Base-by-base conservation (phyloP, 2,113 vertebrate genomes). In the Climacteris rufus region DNA sequence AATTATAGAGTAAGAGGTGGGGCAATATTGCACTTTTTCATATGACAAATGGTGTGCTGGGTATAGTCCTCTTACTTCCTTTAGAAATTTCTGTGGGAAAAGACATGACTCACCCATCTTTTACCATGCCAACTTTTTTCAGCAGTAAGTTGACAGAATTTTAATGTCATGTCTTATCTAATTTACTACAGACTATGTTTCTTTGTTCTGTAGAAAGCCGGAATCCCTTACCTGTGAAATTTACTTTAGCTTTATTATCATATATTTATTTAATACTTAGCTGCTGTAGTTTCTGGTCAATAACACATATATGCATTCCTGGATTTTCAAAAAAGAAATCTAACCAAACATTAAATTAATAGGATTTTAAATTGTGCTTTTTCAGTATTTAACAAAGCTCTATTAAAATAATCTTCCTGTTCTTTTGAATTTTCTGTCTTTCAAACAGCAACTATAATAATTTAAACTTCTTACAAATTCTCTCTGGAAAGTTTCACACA, bases 51-150 rank as follows among this genome's bases (percentile, higher is more conserved):
- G 2, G 1, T 74, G 13, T 8, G 2, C 7, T 64, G 16, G 2
- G 1, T 75, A 35, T 10, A 63, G 21, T 17, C 3, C 3, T 10
- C 10, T 31, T 4, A 59, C 12, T 57, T 66, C 3, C 17, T 19
- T 52, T 56, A 60, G 22, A 47, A 37, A 39, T 44, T 61, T 84
- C 52, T 74, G 20, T 45, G 15, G 33, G 21, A 56, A 16, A 79
- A 54, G 7, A 24, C 0, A 0, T 40, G 27, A 28, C 13, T 52
- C 60, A 33, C 3, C 1, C 10, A 2, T 52, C 24, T 79, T 17
- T 63, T 28, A 35, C 10, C 52, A 7, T 35, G 37, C 3, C 22
- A 54, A 22, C 1, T 5, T 16, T 79, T 54, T 79, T 71, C 10
- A 25, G 10, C 44, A 45, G 4, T n/a, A 76, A 61, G 12, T 42